A percentile compares a stretch with the other conserved stretches of the same genome.
phyloP scores from a whole-genome alignment of 2,113 vertebrate species.

The Cercopithecus mona region DNA sequence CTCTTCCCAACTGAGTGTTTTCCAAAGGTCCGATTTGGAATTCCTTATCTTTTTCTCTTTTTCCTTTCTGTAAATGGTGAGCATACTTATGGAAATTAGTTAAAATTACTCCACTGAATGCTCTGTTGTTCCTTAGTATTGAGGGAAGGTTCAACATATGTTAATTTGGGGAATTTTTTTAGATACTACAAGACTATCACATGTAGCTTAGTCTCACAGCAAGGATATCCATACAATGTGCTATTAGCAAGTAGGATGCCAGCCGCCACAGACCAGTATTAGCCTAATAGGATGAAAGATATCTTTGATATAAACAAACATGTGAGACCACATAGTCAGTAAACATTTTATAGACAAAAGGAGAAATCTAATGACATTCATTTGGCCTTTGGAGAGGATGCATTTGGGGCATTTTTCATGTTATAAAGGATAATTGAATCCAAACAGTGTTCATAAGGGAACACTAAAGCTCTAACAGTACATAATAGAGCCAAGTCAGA shows the following conservation, averaged over 20 bases:
- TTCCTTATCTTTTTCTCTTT: neutral
- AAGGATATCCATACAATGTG: neutral
- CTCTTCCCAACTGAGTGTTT: neutral
- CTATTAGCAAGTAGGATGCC: neutral
- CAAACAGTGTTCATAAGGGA: constrained; percentile 65
- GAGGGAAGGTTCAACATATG: neutral
- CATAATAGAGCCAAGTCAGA: constrained; percentile 66
- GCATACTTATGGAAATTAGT: neutral
- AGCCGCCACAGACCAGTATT: neutral
- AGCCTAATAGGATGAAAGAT: constrained; percentile 27
- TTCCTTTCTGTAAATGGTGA: constrained; percentile 27
- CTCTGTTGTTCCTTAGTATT: neutral
- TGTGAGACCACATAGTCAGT: constrained; percentile 27
- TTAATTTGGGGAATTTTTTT: constrained; percentile 45
- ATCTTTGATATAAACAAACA: constrained; percentile 56
- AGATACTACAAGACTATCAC: constrained; percentile 22
- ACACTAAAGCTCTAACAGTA: constrained; percentile 60
- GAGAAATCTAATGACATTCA: constrained; percentile 52
- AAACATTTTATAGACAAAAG: constrained; percentile 63
- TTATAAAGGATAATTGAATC: constrained; percentile 65
- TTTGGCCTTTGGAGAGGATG: constrained; percentile 61
- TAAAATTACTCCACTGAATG: neutral
- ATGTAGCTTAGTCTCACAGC: constrained; percentile 34
- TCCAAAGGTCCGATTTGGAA: neutral
- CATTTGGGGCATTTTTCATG: constrained; percentile 58